Conservation (phyloP, 2,888 invertebrate genomes). For the Lymantria dispar region DNA sequence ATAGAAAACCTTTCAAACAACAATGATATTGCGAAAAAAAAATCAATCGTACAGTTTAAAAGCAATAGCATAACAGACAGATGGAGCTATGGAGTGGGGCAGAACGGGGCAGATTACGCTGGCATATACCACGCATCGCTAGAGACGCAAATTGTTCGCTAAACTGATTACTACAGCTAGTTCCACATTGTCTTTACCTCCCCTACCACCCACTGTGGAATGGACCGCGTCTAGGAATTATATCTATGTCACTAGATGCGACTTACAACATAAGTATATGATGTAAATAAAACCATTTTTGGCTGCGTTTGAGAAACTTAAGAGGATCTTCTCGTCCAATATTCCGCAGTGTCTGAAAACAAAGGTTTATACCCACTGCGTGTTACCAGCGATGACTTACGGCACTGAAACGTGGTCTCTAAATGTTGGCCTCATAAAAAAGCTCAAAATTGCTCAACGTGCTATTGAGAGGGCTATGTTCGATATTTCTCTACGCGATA, state of each 20-base stretch:
- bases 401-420: too few relatives aligned
- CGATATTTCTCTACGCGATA: too few relatives aligned
- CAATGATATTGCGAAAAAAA: slow-evolving; percentile 25
- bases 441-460: too few relatives aligned
- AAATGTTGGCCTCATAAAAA: too few relatives aligned
- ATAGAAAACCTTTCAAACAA: slow-evolving; percentile 28
- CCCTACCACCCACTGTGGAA: slow-evolving; percentile 35
- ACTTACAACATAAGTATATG: background rate
- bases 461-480: too few relatives aligned
- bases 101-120: slow-evolving; percentile 58
- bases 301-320: too few relatives aligned
- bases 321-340: too few relatives aligned
- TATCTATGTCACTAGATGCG: slow-evolving; percentile 17
- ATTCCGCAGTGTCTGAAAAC: too few relatives aligned
- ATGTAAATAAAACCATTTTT: too few relatives aligned
- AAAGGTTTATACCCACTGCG: too few relatives aligned
- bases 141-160: slow-evolving; percentile 90
- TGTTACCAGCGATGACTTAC: too few relatives aligned
- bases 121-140: slow-evolving; percentile 85
- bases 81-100: slow-evolving; percentile 30
- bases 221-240: slow-evolving; percentile 12
- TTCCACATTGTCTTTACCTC: slow-evolving; percentile 73
- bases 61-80: slow-evolving; percentile 43
- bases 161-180: slow-evolving; percentile 88
- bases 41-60: slow-evolving; percentile 27